Percentiles rank a stretch among this genome's conserved stretches.
These are phyloP conservation scores for Callithrix jacchus DNA, from an alignment of 2,113 vertebrate species.

Conservation along the genomic window DNA sequence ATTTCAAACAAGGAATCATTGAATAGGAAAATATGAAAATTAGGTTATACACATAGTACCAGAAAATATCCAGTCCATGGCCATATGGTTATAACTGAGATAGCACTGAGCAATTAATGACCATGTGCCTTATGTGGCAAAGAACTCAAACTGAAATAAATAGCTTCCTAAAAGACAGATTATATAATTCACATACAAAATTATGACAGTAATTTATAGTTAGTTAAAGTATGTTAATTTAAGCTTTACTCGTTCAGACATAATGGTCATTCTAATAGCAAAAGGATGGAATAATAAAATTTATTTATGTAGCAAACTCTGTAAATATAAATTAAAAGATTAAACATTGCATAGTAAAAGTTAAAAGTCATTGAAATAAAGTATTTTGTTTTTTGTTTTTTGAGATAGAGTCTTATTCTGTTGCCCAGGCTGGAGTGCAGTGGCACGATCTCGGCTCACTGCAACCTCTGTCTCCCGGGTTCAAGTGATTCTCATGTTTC, in stretches of 20 bases:
- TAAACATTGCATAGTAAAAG: neutral
- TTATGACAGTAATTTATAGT: neutral
- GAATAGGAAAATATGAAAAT: neutral
- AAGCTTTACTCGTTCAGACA: neutral
- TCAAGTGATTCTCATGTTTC: no score
- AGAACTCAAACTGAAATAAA: neutral
- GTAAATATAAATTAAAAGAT: neutral
- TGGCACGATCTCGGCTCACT: no score
- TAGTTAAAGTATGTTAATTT: neutral
- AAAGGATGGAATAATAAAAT: neutral
- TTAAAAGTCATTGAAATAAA: constrained; percentile 27
- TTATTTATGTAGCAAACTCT: constrained; percentile 21
- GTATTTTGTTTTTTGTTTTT: neutral
- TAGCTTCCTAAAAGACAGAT: neutral
- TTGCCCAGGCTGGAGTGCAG: no score
- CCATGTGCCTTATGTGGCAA: neutral
- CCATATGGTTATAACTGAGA: neutral
- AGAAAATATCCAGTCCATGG: neutral
- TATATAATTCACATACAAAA: neutral
- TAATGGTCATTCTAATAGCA: neutral
- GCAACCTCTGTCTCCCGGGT: no score
- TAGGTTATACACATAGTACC: neutral
- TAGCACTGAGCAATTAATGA: neutral
- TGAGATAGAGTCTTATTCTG: no score
- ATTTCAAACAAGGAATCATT: constrained; percentile 10